These are phyloP conservation scores for Laupala kohalensis DNA, from an alignment of 1,140 invertebrate genomes.

Conservation along the genomic window DNA sequence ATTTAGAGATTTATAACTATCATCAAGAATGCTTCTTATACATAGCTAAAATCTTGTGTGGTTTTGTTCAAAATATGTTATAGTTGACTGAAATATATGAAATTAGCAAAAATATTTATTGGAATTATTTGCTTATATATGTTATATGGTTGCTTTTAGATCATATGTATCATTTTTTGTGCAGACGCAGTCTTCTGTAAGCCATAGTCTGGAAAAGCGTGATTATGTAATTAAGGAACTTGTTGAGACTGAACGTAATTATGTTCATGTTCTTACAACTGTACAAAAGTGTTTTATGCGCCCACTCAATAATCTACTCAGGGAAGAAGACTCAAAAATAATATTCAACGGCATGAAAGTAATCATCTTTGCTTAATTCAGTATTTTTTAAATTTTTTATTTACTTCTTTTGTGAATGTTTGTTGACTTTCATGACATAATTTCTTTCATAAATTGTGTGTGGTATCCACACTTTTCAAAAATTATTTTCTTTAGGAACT, in stretches of 20 bases:
- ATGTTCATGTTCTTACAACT: conserved; percentile 84
- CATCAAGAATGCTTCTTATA: too few relatives aligned
- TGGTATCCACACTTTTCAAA: background rate
- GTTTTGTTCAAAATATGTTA: too few relatives aligned
- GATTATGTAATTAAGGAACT: conserved; percentile 94
- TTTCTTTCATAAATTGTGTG: background rate
- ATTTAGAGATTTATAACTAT: too few relatives aligned
- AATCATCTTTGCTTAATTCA: conserved; percentile 21
- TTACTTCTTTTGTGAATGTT: background rate
- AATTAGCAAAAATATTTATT: too few relatives aligned
- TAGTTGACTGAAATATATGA: too few relatives aligned
- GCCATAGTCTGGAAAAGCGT: conserved; percentile 53
- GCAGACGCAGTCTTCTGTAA: conserved; percentile 3
- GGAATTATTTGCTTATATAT: too few relatives aligned
- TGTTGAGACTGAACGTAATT: conserved; percentile 93
- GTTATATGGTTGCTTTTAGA: background rate
- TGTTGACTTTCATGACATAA: background rate
- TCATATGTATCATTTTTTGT: background rate
- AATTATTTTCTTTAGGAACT: conserved; percentile 47
- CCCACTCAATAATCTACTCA: conserved; percentile 57
- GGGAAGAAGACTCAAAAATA: conserved; percentile 54
- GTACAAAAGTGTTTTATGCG: conserved; percentile 69
- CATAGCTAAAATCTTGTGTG: background rate
- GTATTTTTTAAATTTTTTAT: background rate
- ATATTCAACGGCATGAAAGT: conserved; percentile 87